phyloP scores from a whole-genome alignment of 2,797 vertebrate species.

The Enteromius mattozi region DNA sequence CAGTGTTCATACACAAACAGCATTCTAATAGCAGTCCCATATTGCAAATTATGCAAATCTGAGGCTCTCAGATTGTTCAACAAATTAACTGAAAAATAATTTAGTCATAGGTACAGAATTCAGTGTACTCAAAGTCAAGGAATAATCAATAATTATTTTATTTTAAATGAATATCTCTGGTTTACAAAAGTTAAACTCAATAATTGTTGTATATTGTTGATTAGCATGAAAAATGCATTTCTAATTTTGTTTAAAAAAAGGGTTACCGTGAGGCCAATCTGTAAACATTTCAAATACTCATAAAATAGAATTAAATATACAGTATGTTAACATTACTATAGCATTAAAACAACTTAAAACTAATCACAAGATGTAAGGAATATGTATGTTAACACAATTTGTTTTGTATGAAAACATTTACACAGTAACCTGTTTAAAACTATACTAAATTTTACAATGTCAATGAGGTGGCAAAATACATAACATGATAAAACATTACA shows the following conservation, averaged over 20 bases:
- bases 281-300: too few species aligned
- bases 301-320: not conserved
- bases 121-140: not conserved
- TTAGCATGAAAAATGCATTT: too few species aligned
- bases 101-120: not conserved
- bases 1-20: constrained; percentile 41
- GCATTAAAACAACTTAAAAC: not conserved
- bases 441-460: too few species aligned
- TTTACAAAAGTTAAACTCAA: too few species aligned
- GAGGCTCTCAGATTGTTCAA: constrained; percentile 15
- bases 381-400: not conserved
- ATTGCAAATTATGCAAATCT: not conserved
- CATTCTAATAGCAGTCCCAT: constrained; percentile 32
- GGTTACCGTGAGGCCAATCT: too few species aligned
- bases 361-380: not conserved
- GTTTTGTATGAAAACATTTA: not conserved
- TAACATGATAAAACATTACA: too few species aligned
- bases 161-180: too few species aligned
- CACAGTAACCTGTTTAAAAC: too few species aligned
- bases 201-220: too few species aligned
- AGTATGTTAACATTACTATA: not conserved
- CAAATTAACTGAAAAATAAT: constrained; percentile 2
- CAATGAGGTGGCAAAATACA: too few species aligned
- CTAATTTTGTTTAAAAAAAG: too few species aligned
- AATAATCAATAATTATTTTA: too few species aligned